Evolutionary conservation across 2,113 vertebrate genomes (phyloP).

Genomic region (Microtus ochrogaster): DNA sequence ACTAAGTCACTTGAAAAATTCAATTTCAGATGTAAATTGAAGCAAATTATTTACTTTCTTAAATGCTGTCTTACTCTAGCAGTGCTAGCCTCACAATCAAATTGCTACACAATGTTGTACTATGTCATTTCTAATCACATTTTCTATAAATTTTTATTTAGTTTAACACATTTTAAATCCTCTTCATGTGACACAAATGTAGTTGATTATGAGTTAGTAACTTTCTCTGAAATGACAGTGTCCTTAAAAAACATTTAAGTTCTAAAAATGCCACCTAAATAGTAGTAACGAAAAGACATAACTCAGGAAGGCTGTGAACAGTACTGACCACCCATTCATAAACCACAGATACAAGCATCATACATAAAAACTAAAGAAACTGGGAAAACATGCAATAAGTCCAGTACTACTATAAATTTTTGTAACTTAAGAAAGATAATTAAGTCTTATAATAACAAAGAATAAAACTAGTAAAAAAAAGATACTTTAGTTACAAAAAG

Average conservation of each 20-base stretch:
- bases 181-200: neutral
- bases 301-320: neutral
- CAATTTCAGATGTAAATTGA: constrained; percentile 46
- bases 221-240: neutral
- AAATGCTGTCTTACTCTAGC: neutral
- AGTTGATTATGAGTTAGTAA: constrained; percentile 24
- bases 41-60: constrained; percentile 28
- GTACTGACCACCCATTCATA: neutral
- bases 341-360: neutral
- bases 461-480: neutral
- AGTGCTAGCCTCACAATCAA: neutral
- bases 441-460: neutral
- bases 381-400: constrained; percentile 7
- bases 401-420: neutral
- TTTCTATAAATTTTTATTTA: neutral
- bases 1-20: constrained; percentile 38
- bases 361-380: neutral
- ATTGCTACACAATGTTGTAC: neutral
- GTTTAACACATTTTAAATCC: neutral
- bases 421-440: neutral
- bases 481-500: constrained; percentile 12
- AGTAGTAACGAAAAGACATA: constrained; percentile 19
- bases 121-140: constrained; percentile 25
- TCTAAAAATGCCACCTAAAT: neutral
- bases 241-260: constrained; percentile 17